A percentile compares a stretch with the other conserved stretches of the same genome.
Conservation (phyloP, 1,140 invertebrate species). For the Eufriesea mexicana region DNA sequence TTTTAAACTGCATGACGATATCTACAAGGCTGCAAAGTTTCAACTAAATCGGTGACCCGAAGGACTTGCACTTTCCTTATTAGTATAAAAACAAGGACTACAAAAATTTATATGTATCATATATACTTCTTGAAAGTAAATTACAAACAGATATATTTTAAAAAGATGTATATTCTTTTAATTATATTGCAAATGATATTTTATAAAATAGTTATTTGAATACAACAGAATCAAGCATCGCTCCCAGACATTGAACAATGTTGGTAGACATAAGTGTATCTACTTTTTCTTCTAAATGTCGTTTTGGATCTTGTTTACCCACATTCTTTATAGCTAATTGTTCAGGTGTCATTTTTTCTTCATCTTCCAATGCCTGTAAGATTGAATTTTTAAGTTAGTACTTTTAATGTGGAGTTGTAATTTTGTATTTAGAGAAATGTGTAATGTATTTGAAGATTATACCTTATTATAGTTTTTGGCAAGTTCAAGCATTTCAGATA, state of each 20-base stretch:
- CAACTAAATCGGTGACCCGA: too few relatives aligned
- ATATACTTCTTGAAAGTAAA: constrained; percentile 42
- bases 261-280: constrained; percentile 98
- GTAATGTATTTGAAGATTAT: constrained; percentile 46
- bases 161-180: constrained; percentile 73
- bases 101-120: constrained; percentile 43
- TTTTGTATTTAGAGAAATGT: constrained; percentile 17
- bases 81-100: constrained; percentile 17
- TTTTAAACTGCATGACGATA: too few relatives aligned
- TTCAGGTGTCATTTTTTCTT: constrained; percentile 99
- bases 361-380: constrained; percentile 95
- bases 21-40: too few relatives aligned
- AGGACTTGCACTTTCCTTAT: too few relatives aligned
- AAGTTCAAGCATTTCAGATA: constrained; percentile 97
- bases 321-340: constrained; percentile 99
- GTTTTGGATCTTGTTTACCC: constrained; percentile 99
- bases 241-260: constrained; percentile 98
- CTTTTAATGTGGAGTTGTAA: not conserved
- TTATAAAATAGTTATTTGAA: constrained; percentile 88
- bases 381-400: constrained; percentile 30
- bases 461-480: constrained; percentile 99
- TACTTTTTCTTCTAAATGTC: constrained; percentile 99
- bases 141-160: constrained; percentile 54
- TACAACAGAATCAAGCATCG: constrained; percentile 99
- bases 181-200: constrained; percentile 63